Conservation (phyloP, 2,113 vertebrate species). For the Vulpes ferrilata region DNA sequence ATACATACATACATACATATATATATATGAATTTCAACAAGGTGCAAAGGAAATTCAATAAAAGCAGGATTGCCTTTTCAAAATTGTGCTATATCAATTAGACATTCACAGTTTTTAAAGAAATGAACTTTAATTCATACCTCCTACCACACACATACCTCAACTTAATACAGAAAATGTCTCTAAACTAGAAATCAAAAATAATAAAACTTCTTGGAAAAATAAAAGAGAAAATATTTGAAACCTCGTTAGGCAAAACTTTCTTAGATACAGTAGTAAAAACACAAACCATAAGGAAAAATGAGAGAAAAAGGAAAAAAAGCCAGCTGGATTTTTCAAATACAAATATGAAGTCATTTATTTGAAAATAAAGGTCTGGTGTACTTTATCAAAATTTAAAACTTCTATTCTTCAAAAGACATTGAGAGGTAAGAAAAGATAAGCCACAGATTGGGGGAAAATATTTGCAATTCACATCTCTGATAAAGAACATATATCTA, state of each 20-base stretch:
- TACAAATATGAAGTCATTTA: neutral
- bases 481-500: neutral
- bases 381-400: neutral
- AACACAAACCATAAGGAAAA: neutral
- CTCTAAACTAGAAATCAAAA: neutral
- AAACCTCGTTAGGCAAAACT: neutral
- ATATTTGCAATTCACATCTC: neutral
- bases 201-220: neutral
- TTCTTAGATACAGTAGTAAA: neutral
- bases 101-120: neutral
- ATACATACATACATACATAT: neutral
- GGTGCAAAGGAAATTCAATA: neutral
- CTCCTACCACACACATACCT: neutral
- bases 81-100: neutral
- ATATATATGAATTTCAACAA: neutral
- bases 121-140: neutral
- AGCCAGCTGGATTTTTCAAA: neutral
- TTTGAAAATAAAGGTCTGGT: neutral
- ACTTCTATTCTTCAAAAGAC: neutral
- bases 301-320: neutral
- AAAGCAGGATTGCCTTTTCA: neutral
- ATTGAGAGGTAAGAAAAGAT: neutral
- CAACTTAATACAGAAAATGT: neutral
- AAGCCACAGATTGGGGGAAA: neutral
- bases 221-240: neutral